These are phyloP conservation scores for Andrena chrysosceles DNA, from an alignment of 2,888 invertebrate genomes.

Conservation along the genomic window DNA sequence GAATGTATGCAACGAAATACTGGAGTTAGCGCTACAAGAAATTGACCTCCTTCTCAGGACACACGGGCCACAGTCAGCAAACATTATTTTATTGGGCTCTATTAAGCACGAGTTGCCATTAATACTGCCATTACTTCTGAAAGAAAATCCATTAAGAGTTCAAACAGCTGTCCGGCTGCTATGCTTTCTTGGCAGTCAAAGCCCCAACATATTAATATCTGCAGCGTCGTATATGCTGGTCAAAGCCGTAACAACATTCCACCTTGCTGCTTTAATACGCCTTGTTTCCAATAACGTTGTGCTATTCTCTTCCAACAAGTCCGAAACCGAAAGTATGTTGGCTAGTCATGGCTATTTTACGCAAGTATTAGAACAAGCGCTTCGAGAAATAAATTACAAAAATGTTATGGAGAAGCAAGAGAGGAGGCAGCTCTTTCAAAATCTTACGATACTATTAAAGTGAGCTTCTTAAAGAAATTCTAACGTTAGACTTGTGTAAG, in stretches of 20 bases:
- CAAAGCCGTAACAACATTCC: conserved; percentile 87
- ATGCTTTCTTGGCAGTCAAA: conserved; percentile 86
- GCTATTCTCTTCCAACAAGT: conserved; percentile 76
- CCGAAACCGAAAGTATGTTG: conserved; percentile 78
- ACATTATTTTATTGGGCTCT: conserved; percentile 86
- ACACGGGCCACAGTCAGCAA: conserved; percentile 80
- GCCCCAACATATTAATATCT: conserved; percentile 88
- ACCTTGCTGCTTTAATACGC: conserved; percentile 88
- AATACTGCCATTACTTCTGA: conserved; percentile 87
- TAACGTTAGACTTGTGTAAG: background rate
- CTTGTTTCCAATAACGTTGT: conserved; percentile 87
- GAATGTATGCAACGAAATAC: conserved; percentile 84
- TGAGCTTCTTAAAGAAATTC: conserved; percentile 43
- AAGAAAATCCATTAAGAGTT: conserved; percentile 86
- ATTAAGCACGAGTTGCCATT: conserved; percentile 86
- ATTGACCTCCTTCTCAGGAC: conserved; percentile 86
- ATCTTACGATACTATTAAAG: conserved; percentile 85
- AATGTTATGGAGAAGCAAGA: conserved; percentile 76
- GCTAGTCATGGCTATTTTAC: conserved; percentile 78
- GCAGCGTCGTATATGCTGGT: conserved; percentile 88
- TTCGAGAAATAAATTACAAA: conserved; percentile 80
- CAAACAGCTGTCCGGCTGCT: conserved; percentile 87
- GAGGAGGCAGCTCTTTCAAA: conserved; percentile 85
- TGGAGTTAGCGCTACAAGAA: conserved; percentile 88
- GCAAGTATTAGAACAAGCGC: conserved; percentile 81